These are phyloP conservation scores for Eumeta japonica DNA, from an alignment of 1,140 invertebrate species.

Conservation along the genomic window DNA sequence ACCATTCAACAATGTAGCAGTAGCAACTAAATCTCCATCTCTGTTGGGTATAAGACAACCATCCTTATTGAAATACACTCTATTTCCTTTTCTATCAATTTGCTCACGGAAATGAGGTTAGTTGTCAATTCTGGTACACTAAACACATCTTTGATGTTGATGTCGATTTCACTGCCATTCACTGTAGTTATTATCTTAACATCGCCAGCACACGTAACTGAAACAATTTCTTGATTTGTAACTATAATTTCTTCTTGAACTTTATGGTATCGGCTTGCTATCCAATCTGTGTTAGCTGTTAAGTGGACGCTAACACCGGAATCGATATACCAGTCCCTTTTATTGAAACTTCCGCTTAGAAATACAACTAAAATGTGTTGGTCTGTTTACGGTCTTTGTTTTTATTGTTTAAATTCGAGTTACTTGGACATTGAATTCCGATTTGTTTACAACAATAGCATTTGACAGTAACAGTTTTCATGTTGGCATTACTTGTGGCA, in stretches of 20 bases:
- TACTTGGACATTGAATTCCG: slow-evolving; percentile 9
- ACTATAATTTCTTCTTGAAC: slow-evolving; percentile 16
- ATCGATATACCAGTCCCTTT: no score
- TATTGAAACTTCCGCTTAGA: slow-evolving; percentile 15
- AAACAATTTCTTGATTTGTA: slow-evolving; percentile 13
- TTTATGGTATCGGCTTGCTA: no score
- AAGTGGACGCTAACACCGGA: no score
- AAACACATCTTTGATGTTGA: no score
- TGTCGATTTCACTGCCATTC: slow-evolving; percentile 9
- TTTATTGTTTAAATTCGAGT: not conserved
- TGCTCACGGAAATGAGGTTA: no score
- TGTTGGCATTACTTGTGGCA: slow-evolving; percentile 5
- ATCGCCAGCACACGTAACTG: slow-evolving; percentile 10
- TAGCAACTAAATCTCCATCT: no score
- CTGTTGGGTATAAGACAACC: slow-evolving; percentile 17
- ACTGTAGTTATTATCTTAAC: no score
- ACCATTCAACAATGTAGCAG: no score
- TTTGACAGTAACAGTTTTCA: slow-evolving; percentile 1
- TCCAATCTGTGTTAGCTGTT: slow-evolving; percentile 16
- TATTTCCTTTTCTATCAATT: no score
- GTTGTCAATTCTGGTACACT: no score
- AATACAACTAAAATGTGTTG: slow-evolving; percentile 16
- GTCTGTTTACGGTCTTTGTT: not conserved
- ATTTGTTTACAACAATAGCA: slow-evolving; percentile 12
- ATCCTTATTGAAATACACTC: no score